Percentiles rank a stretch among this genome's conserved stretches.
phyloP scores from a whole-genome alignment of 53 echinoderm and acorn worm species.

The Astropecten irregularis region DNA sequence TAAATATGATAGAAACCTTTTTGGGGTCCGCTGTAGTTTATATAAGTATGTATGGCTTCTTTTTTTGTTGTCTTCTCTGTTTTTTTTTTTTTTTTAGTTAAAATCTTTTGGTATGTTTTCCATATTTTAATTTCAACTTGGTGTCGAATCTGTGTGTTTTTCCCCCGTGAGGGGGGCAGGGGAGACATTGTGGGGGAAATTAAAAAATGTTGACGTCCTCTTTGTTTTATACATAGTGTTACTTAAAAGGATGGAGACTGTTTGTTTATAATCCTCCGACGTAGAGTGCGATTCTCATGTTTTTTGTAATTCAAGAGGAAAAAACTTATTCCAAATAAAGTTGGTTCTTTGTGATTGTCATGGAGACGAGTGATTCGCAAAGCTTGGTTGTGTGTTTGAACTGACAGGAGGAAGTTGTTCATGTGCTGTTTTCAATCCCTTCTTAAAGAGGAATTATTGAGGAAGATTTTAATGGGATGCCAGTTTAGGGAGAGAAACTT shows the following conservation, averaged over 20 bases:
- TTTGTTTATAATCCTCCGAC: constrained; percentile 11
- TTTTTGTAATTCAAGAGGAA: constrained; percentile 44
- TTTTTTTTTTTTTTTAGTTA: constrained; percentile 12
- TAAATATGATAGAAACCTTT: constrained; percentile 38
- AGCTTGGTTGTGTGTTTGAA: not conserved
- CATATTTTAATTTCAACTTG: constrained; percentile 6
- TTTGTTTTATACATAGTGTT: constrained; percentile 43
- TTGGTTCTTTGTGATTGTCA: constrained; percentile 14
- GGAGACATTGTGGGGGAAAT: not conserved
- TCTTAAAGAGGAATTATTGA: too few species aligned
- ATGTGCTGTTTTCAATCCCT: too few species aligned
- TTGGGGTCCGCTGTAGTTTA: constrained; percentile 51
- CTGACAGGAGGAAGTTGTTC: too few species aligned
- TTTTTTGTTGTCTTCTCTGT: not conserved
- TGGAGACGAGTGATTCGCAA: not conserved
- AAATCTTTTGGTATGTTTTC: constrained; percentile 6
- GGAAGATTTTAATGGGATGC: too few species aligned
- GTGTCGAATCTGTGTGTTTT: not conserved
- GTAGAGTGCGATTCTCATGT: constrained; percentile 44
- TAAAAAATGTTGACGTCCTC: constrained; percentile 17
- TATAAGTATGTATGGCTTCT: not conserved
- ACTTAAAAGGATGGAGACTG: constrained; percentile 11
- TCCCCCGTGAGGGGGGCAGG: not conserved
- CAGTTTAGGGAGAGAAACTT: too few species aligned
- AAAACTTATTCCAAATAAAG: constrained; percentile 9